Conservation (phyloP, 2,113 vertebrate species). For the Pholis gunnellus region DNA sequence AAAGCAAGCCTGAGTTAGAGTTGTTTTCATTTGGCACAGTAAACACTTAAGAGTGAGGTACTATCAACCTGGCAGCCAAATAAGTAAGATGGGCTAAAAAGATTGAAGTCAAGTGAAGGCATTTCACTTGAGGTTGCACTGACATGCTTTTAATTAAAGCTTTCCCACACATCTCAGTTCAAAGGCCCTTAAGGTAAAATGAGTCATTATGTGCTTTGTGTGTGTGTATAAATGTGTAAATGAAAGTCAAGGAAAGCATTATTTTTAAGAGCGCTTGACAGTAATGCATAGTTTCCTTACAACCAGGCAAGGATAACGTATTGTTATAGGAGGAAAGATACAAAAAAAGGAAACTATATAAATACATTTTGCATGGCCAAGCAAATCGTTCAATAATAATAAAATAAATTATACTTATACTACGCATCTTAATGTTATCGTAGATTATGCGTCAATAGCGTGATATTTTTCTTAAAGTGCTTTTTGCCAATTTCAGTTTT, state of each 20-base stretch:
- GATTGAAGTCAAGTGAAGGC: constrained; percentile 89
- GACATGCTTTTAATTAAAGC: constrained; percentile 99
- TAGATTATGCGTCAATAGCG: neutral
- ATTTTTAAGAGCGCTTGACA: constrained; percentile 86
- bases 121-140: constrained; percentile 90
- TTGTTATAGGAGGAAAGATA: neutral
- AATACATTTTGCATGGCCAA: neutral
- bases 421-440: neutral
- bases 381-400: neutral
- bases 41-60: constrained; percentile 78
- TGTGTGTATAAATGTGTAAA: constrained; percentile 11
- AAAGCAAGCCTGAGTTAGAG: constrained; percentile 77
- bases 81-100: constrained; percentile 85
- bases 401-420: neutral
- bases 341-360: neutral
- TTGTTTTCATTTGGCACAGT: constrained; percentile 85
- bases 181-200: constrained; percentile 57
- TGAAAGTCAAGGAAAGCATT: constrained; percentile 67
- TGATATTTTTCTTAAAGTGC: neutral
- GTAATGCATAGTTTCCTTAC: constrained; percentile 86
- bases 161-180: constrained; percentile 89
- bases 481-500: neutral
- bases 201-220: constrained; percentile 70
- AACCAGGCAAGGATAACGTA: constrained; percentile 73
- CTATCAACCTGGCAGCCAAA: constrained; percentile 78